Percentiles rank a stretch among this genome's conserved stretches.
phyloP scores from a whole-genome alignment of 2,797 vertebrate genomes.

The Balearica regulorum region DNA sequence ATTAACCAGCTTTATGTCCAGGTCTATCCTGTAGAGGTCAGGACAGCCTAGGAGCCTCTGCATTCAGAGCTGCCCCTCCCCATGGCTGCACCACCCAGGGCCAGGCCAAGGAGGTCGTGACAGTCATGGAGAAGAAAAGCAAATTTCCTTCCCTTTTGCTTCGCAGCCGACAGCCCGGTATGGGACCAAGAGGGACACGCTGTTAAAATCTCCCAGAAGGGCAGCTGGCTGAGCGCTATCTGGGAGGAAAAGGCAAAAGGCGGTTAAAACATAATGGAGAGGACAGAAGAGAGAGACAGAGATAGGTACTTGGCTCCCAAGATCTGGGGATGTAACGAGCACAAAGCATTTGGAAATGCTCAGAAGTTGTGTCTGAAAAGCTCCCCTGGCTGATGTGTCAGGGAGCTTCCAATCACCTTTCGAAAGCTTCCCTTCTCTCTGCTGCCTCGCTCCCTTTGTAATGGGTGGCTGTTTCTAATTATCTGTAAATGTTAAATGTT shows the following conservation, averaged over 20 bases:
- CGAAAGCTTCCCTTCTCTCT: conserved; percentile 41
- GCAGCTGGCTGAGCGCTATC: background rate
- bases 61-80: background rate
- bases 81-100: background rate
- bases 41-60: background rate
- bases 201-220: background rate
- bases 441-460: conserved; percentile 5
- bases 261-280: background rate
- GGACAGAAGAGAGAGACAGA: background rate
- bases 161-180: background rate
- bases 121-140: background rate
- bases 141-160: background rate
- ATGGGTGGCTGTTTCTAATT: conserved; percentile 71
- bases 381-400: conserved; percentile 46
- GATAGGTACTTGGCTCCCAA: conserved; percentile 13
- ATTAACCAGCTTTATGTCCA: background rate
- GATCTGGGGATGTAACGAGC: background rate
- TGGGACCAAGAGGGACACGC: background rate
- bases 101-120: background rate
- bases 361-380: conserved; percentile 62
- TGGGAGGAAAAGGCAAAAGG: background rate
- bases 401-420: conserved; percentile 46
- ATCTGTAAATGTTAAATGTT: conserved; percentile 71
- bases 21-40: background rate
- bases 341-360: conserved; percentile 35